Evolutionary conservation across 1,140 invertebrate genomes (phyloP), one percentile per base, ranked within the genome.

Genomic region (Heliconius melpomene): DNA sequence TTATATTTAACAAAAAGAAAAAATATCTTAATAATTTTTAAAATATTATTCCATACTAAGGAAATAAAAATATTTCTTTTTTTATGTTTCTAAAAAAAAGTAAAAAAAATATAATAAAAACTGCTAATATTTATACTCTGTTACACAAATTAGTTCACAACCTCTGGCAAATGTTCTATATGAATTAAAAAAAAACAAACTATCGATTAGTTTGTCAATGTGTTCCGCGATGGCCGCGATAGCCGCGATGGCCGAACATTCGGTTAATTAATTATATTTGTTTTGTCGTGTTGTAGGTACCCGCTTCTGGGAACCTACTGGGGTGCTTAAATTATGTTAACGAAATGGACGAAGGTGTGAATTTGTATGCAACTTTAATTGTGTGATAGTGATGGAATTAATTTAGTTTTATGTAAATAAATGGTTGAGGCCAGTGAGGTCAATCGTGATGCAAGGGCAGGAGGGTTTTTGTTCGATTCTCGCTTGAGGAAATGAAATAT

Each of bases 241-340:
- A 72, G 32, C 36, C 13, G 60, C 60, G 60, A 26, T 29, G 60
- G 23, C 13, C 23, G 60, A 66, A 66, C 54, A 36, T 40, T 38
- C 71, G 71, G 71, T 40, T 72, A 40, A 72, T 72, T 72, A 72
- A 72, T 72, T 72, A 72, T 38, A 72, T 72, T 36, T 40, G 32
- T 40, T 38, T 20, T 20, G 29, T 38, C 71, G 18, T 36, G n/a
- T 38, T 11, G 26, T 13, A 46, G 40, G 40, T 46, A 46, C 40
- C 40, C 40, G 70, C 70, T 72, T 72, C 71, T 72, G 71, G 71
- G 71, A 72, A 72, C 23, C 60, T 26, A 66, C 6, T 29, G 60
- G 60, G 23, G 60, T 66, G 60, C 60, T 66, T 66, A 26, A 66
- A 66, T 66, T 66, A 66, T 66, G 60, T 16, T 66, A 66, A 66